Conservation (phyloP, 2,113 vertebrate genomes). For the Phasianus colchicus region DNA sequence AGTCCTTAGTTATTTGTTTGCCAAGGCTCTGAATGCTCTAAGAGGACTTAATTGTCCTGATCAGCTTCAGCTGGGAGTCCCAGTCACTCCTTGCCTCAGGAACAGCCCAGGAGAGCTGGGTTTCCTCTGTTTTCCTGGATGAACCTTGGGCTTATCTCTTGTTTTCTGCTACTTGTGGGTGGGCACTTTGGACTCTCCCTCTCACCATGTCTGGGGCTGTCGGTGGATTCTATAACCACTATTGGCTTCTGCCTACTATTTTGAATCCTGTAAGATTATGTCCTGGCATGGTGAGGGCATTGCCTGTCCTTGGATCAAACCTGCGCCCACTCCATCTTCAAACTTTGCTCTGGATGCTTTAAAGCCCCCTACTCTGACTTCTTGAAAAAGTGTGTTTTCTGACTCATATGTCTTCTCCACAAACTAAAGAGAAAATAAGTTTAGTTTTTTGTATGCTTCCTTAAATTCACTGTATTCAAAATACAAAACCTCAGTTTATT, state of each 20-base stretch:
- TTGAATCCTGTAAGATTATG: background rate
- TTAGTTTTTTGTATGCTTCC: background rate
- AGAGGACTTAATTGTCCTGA: background rate
- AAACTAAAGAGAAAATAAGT: background rate
- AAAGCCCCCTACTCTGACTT: background rate
- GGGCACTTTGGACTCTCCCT: background rate
- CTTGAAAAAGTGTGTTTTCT: background rate
- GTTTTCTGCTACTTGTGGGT: background rate
- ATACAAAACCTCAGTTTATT: background rate
- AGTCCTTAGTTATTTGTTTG: background rate
- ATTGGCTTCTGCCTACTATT: background rate
- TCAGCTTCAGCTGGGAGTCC: background rate
- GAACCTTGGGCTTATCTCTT: fast-evolving
- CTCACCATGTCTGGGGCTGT: background rate
- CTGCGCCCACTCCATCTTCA: fast-evolving
- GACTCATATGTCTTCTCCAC: background rate
- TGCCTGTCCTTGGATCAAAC: background rate
- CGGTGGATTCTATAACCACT: background rate
- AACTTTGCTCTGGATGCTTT: background rate
- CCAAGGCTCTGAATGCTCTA: background rate
- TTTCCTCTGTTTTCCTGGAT: background rate
- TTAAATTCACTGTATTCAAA: background rate
- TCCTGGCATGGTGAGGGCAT: background rate
- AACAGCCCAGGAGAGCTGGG: background rate
- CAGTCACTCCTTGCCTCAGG: background rate